Evolutionary conservation across 2,113 vertebrate species (phyloP).

Genomic region (Naja naja): DNA sequence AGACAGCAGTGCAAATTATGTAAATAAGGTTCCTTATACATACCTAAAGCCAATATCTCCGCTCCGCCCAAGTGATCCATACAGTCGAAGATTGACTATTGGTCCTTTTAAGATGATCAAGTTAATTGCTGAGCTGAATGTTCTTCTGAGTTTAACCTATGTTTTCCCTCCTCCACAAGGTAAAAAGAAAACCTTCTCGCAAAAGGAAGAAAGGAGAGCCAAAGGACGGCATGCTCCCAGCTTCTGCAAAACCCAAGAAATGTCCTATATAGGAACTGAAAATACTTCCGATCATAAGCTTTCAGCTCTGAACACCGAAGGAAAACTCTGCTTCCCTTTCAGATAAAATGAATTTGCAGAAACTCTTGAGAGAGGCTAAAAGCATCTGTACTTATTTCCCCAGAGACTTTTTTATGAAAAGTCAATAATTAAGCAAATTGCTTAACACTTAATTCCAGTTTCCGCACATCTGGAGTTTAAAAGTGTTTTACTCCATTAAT

Average conservation of each 20-base stretch:
- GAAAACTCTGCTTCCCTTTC: constrained; percentile 72
- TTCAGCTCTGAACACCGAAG: constrained; percentile 80
- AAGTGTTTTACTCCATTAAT: constrained; percentile 73
- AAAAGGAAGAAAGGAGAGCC: constrained; percentile 76
- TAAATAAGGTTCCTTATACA: neutral
- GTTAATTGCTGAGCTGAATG: constrained; percentile 1
- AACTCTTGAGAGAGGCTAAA: constrained; percentile 75
- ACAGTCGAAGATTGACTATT: neutral
- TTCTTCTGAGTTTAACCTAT: constrained; percentile 31
- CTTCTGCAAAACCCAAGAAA: constrained; percentile 73
- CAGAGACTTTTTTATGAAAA: constrained; percentile 78
- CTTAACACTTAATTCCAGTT: constrained; percentile 79
- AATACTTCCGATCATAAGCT: constrained; percentile 81
- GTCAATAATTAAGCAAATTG: constrained; percentile 86
- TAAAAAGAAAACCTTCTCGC: constrained; percentile 80
- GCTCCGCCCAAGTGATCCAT: neutral
- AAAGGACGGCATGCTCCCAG: constrained; percentile 71
- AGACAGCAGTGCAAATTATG: neutral
- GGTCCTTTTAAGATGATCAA: neutral
- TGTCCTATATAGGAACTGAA: constrained; percentile 72
- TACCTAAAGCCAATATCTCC: neutral
- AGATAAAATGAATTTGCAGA: constrained; percentile 72
- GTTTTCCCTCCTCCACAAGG: constrained; percentile 70
- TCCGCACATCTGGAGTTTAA: constrained; percentile 77
- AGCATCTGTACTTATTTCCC: constrained; percentile 73